Conservation (phyloP, 2,888 invertebrate species). For the Acronicta leporina region DNA sequence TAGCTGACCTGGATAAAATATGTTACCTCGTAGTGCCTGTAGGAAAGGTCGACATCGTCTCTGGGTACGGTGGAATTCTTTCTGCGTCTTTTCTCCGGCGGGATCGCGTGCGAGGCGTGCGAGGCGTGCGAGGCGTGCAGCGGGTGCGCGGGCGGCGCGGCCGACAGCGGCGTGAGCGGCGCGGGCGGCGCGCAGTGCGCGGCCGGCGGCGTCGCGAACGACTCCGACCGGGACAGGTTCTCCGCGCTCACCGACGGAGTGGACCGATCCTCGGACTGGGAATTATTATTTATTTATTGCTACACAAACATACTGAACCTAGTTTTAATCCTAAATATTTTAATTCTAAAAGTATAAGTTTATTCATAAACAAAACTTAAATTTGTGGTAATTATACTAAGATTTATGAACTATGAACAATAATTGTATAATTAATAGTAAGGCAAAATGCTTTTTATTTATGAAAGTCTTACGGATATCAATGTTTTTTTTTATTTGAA, state of each 20-base stretch:
- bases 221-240: conserved; percentile 83
- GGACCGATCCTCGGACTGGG: conserved; percentile 83
- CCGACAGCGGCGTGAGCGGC: conserved; percentile 71
- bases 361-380: too few species aligned
- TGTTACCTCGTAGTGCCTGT: conserved; percentile 83
- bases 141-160: conserved; percentile 62
- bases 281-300: conserved; percentile 14
- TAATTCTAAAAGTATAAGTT: too few species aligned
- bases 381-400: too few species aligned
- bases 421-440: too few species aligned
- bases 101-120: conserved; percentile 60
- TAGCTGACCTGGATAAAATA: neutral
- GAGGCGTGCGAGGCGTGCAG: conserved; percentile 61
- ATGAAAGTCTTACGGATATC: too few species aligned
- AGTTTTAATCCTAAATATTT: too few species aligned
- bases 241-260: conserved; percentile 85
- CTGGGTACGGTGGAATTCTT: conserved; percentile 82
- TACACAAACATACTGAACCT: too few species aligned
- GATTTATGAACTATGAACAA: too few species aligned
- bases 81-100: conserved; percentile 82
- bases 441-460: too few species aligned
- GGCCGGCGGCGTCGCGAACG: conserved; percentile 81
- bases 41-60: conserved; percentile 79
- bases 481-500: too few species aligned
- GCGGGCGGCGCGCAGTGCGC: conserved; percentile 78